Evolutionary conservation across 2,888 invertebrate genomes (phyloP), one percentile per base, ranked within the genome.

Genomic region (Lepidonotus clava): DNA sequence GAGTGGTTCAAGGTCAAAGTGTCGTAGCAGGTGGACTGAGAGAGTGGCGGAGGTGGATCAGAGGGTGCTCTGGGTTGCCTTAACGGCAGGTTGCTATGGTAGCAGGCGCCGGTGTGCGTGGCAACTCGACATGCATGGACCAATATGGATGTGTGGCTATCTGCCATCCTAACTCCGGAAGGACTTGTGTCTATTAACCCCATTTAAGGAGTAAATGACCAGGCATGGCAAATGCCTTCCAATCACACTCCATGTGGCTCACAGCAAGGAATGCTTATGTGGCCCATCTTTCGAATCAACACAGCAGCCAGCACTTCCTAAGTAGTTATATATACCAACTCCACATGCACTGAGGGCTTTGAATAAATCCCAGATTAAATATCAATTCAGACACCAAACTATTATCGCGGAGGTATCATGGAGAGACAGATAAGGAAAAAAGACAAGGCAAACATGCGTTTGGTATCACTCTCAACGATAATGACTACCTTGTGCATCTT

Each of bases 401-500:
- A 28, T 46, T 34, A 71, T 71, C 18, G 36, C 28, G 24, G 51
- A 80, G 34, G 46, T 80, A 80, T 80, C 46, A 46, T 51, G 41
- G 80, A 80, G 80, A 41, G 80, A 80, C 34, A 46, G 28, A 46
- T 46, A n/a, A 80, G 51, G 46, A 51, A 41, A 71, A 71, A 80
- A 80, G 80, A 80, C 34, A 28, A 80, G 80, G 80, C 80, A 80
- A 46, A 51, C 80, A 71, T 51, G 80, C 80, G 28, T 32, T 18
- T 80, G 51, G 46, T 46, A 46, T 51, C 80, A 80, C 80, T 41
- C 80, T 46, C 51, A 80, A 80, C 34, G 41, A 46, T 76, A 40
- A 85, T 61, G 38, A 38, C 51, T 86, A 86, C 86, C 86, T 86
- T 86, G 86, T 38, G 86, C 86, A 56, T 86, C 86, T 80, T 86